Evolutionary conservation across 2,888 invertebrate genomes (phyloP), one percentile per base, ranked within the genome.

Genomic region (Lymantria dispar): DNA sequence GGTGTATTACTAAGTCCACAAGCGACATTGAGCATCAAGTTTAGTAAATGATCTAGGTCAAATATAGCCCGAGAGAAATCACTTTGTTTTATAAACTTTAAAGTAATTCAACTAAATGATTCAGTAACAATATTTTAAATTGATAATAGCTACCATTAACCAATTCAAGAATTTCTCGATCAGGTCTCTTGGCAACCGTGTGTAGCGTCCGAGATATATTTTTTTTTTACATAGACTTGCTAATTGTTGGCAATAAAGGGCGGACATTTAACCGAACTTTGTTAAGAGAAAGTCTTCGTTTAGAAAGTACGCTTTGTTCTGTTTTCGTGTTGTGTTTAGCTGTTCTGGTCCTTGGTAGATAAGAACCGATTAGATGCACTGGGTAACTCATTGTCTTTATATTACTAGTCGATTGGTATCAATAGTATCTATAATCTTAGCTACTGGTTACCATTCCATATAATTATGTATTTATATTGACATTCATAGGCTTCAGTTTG

Each of bases 281-380:
- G 74, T 77, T 74, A 65, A 60, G 85, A 79, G 85, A 86, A 86
- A 85, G 84, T 80, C 66, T 80, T 79, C 69, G 74, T 72, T 81
- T 86, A 83, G 86, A 86, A 86, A 87, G 87, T 78, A 64, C 64
- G 70, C 78, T 77, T 82, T 83, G 83, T 83, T 82, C 83, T 76
- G 80, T 82, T 83, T 80, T 80, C 75, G 60, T 76, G 80, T 74
- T 68, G 60, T 76, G 80, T 74, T 68, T 68, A 69, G 68, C 66
- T 74, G 61, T 69, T 71, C 61, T 72, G 66, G 73, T 74, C 78
- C 76, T 83, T 75, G 58, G 68, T 58, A 71, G 73, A 76, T 78
- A 74, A 72, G 55, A 51, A 59, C 63, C 60, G 59, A 70, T 70
- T 72, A 67, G 61, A 74, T 73, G 70, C 58, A 66, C 68, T 51